Percentiles rank a stretch among this genome's conserved stretches.
These are phyloP conservation scores for Ormyrus nitidulus DNA, from an alignment of 2,888 invertebrate species.

Conservation along the genomic window DNA sequence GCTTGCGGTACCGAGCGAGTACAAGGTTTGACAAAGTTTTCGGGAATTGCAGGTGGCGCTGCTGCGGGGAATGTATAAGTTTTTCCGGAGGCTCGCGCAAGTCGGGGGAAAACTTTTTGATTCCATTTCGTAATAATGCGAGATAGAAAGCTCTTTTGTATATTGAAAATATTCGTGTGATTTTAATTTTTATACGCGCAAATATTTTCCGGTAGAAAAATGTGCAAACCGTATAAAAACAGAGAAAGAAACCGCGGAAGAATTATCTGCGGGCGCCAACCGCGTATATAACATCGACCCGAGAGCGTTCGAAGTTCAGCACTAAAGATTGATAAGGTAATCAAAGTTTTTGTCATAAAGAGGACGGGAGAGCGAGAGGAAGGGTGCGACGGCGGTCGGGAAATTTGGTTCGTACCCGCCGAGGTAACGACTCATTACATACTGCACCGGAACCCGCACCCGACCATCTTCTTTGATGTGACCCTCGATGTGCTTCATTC, in stretches of 20 bases:
- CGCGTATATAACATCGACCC: too few relatives aligned
- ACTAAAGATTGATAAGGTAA: constrained; percentile 62
- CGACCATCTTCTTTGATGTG: not conserved
- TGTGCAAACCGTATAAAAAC: too few relatives aligned
- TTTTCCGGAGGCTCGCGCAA: not conserved
- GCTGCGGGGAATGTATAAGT: not conserved
- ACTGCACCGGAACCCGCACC: not conserved
- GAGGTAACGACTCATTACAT: constrained; percentile 34
- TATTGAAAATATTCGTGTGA: too few relatives aligned
- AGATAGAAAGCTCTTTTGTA: too few relatives aligned
- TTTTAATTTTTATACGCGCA: too few relatives aligned
- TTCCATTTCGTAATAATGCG: too few relatives aligned
- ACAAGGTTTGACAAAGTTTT: not conserved
- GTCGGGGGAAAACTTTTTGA: too few relatives aligned
- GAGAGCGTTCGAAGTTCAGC: constrained; percentile 20
- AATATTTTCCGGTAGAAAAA: too few relatives aligned
- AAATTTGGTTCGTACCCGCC: constrained; percentile 12
- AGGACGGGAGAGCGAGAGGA: not conserved
- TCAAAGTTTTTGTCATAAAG: constrained; percentile 59
- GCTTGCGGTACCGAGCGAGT: constrained; percentile 8
- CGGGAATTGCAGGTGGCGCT: not conserved
- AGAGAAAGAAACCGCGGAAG: too few relatives aligned
- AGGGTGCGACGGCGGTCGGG: not conserved
- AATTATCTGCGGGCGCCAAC: too few relatives aligned
- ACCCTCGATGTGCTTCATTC: constrained; percentile 15